phyloP scores from a whole-genome alignment of 2,888 invertebrate genomes.

The Synanthedon tipuliformis region DNA sequence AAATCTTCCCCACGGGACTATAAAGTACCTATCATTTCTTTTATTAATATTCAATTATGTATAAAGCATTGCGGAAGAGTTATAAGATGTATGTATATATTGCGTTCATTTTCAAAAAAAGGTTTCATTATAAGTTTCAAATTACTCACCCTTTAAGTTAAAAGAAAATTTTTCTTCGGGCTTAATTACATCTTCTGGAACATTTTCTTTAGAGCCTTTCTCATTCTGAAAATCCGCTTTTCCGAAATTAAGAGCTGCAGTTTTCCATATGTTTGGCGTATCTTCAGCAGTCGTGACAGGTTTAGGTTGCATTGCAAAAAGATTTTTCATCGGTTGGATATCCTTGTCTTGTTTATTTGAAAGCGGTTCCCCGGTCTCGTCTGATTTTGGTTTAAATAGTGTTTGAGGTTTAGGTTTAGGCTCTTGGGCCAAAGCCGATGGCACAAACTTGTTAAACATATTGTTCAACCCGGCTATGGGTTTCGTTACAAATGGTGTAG shows the following conservation, averaged over 20 bases:
- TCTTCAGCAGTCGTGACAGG: conserved; percentile 8
- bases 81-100: no score
- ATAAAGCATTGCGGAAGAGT: no score
- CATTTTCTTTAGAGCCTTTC: conserved; percentile 22
- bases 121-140: no score
- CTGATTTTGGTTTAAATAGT: conserved; percentile 22
- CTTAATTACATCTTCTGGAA: conserved; percentile 6
- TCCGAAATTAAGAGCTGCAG: background rate
- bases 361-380: conserved; percentile 44
- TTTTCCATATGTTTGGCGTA: conserved; percentile 10
- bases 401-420: conserved; percentile 15
- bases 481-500: conserved; percentile 35
- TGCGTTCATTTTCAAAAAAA: no score
- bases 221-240: conserved; percentile 16
- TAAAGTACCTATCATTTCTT: no score
- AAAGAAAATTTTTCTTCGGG: no score
- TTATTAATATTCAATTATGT: no score
- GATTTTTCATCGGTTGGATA: conserved; percentile 33
- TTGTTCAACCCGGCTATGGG: conserved; percentile 35
- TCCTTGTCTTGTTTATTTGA: conserved; percentile 15
- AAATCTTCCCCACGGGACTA: no score
- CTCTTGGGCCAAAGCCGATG: conserved; percentile 20
- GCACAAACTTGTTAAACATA: conserved; percentile 36
- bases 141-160: no score
- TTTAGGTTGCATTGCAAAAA: conserved; percentile 32